Evolutionary conservation across 2,113 vertebrate species (phyloP).

Genomic region (Zingel zingel): DNA sequence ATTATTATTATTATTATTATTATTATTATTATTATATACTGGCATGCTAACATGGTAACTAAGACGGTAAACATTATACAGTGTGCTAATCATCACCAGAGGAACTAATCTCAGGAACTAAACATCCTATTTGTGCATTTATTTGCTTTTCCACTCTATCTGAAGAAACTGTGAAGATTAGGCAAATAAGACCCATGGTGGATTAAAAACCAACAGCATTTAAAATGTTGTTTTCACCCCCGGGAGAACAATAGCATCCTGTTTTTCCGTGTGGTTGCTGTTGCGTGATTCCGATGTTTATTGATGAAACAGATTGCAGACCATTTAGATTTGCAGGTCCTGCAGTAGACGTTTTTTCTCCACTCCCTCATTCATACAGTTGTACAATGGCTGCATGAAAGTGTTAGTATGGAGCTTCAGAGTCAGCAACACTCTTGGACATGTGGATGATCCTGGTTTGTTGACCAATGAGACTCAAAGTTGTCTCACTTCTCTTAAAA

Average conservation of each 20-base stretch:
- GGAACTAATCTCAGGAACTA: not conserved
- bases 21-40: too few relatives aligned
- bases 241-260: not conserved
- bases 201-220: not conserved
- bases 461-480: not conserved
- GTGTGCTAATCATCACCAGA: not conserved
- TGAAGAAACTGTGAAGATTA: not conserved
- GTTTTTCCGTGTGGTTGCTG: not conserved
- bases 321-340: not conserved
- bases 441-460: conserved; percentile 4
- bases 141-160: not conserved
- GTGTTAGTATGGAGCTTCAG: not conserved
- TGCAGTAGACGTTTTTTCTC: not conserved
- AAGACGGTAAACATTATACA: too few relatives aligned
- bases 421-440: not conserved
- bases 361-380: too few relatives aligned
- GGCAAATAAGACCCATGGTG: not conserved
- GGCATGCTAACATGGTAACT: too few relatives aligned
- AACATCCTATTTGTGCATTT: not conserved
- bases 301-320: not conserved
- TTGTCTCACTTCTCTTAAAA: conserved; percentile 21
- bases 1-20: too few relatives aligned
- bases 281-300: not conserved
- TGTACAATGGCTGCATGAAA: not conserved
- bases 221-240: not conserved